phyloP scores from a whole-genome alignment of 2,797 vertebrate species.

The Astyanax mexicanus region DNA sequence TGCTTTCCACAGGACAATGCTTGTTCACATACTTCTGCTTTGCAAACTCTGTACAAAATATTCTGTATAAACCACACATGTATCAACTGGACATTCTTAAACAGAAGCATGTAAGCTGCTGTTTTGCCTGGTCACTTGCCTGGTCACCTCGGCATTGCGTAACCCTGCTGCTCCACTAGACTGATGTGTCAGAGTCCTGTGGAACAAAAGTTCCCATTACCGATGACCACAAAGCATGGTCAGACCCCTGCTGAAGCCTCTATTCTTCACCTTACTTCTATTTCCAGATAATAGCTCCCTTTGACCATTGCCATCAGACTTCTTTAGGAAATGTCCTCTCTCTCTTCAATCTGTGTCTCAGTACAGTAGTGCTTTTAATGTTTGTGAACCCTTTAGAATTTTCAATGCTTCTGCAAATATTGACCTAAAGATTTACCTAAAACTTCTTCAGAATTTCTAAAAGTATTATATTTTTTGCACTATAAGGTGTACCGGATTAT shows the following conservation, averaged over 20 bases:
- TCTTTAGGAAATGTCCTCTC: constrained; percentile 35
- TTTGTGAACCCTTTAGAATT: too few species aligned
- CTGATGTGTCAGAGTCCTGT: background rate
- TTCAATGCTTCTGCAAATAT: too few species aligned
- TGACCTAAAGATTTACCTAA: too few species aligned
- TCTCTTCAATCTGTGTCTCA: background rate
- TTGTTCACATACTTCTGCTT: too few species aligned
- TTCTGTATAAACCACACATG: background rate
- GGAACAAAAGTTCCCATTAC: constrained; percentile 12
- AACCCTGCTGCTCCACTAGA: background rate
- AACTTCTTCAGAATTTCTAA: too few species aligned
- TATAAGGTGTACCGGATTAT: too few species aligned
- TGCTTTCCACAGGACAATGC: too few species aligned
- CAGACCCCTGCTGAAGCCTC: constrained; percentile 14
- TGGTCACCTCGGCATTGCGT: background rate
- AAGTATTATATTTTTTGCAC: too few species aligned
- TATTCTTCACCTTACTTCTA: constrained; percentile 32
- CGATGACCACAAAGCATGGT: constrained; percentile 15
- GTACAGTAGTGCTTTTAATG: too few species aligned
- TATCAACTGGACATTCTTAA: background rate
- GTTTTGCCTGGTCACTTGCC: background rate
- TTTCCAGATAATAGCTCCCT: background rate
- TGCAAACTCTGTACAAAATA: background rate
- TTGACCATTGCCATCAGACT: constrained; percentile 32
- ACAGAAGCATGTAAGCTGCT: background rate